These are phyloP conservation scores for Bergia sp. DNA, from an alignment of 92 coral and sea anemone species.

Conservation along the genomic window DNA sequence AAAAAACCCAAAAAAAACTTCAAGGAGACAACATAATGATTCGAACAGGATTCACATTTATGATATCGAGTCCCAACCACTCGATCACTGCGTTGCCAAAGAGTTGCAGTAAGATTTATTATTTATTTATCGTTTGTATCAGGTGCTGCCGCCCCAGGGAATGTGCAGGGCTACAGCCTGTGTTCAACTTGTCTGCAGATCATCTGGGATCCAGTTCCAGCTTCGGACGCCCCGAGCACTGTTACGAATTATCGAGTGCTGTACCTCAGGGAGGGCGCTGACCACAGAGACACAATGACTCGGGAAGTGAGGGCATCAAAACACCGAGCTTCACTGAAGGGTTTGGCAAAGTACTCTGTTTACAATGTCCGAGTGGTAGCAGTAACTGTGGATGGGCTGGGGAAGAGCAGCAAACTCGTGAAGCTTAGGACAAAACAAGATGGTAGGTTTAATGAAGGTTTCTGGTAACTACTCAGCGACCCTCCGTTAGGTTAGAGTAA, in stretches of 20 bases:
- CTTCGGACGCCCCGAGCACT: conserved; percentile 29
- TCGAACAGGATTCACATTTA: too few species aligned
- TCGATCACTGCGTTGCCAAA: too few species aligned
- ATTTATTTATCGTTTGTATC: neutral
- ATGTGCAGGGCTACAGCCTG: conserved; percentile 62
- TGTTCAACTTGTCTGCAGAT: conserved; percentile 80
- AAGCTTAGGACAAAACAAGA: conserved; percentile 68
- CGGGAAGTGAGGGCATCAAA: conserved; percentile 47
- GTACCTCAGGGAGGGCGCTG: conserved; percentile 49
- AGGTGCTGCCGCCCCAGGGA: conserved; percentile 73
- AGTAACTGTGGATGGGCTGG: conserved; percentile 67
- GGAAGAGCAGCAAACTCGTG: conserved; percentile 60
- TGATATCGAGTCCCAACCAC: too few species aligned
- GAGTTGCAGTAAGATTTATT: too few species aligned
- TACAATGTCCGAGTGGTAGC: conserved; percentile 69
- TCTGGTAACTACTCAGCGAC: too few species aligned
- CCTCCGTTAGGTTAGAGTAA: too few species aligned
- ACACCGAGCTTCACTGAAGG: conserved; percentile 34
- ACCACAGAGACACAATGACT: conserved; percentile 25
- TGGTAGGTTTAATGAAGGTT: conserved; percentile 40
- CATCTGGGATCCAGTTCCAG: conserved; percentile 67
- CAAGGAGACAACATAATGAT: too few species aligned
- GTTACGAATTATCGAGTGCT: conserved; percentile 61
- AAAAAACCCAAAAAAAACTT: too few species aligned
- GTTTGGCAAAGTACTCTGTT: conserved; percentile 59